Percentiles rank a stretch among this genome's conserved stretches.
These are phyloP conservation scores for Dipodomys stephensi DNA, from an alignment of 2,113 vertebrate species.

Conservation along the genomic window DNA sequence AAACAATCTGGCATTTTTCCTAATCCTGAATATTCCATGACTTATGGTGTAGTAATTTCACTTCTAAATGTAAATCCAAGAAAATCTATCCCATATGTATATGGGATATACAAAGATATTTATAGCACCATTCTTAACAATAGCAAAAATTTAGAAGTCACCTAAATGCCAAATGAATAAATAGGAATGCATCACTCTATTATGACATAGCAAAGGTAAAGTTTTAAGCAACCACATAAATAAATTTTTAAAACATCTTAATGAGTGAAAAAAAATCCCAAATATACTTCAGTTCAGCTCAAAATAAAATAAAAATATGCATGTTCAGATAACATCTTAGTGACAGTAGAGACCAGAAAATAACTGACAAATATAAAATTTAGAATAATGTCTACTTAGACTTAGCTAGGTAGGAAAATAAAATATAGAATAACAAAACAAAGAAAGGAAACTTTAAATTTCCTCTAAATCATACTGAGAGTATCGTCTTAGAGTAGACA, in stretches of 20 bases:
- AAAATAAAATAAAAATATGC: not conserved
- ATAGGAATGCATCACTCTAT: not conserved
- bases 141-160: not conserved
- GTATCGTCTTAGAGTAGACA: not conserved
- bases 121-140: conserved; percentile 22
- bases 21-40: conserved; percentile 27
- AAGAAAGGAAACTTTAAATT: not conserved
- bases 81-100: conserved; percentile 6
- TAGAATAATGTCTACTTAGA: not conserved
- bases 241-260: not conserved
- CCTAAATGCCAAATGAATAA: conserved; percentile 13
- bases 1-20: conserved; percentile 19
- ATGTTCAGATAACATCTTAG: not conserved
- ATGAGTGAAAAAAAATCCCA: not conserved
- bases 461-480: not conserved
- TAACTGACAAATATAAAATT: not conserved
- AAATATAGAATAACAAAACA: not conserved
- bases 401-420: not conserved
- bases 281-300: not conserved
- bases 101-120: conserved; percentile 12
- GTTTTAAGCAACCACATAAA: too few species aligned
- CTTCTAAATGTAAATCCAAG: conserved; percentile 55
- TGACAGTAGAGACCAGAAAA: not conserved
- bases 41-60: conserved; percentile 10
- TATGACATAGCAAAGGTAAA: not conserved